These are phyloP conservation scores for Ameiurus melas DNA, from an alignment of 2,113 vertebrate species.

Conservation along the genomic window DNA sequence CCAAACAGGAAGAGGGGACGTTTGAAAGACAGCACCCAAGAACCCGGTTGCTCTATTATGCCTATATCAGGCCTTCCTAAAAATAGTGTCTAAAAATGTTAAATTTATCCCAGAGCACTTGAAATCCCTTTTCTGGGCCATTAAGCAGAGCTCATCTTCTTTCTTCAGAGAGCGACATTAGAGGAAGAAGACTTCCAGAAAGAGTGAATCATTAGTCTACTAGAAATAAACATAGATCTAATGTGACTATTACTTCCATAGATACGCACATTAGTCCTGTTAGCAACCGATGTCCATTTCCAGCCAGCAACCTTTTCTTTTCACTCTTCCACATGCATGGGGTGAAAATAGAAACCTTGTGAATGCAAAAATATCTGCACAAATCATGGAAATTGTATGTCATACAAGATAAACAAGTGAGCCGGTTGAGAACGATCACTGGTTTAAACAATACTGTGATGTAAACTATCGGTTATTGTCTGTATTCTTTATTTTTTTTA, in stretches of 20 bases:
- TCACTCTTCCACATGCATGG: constrained; percentile 22
- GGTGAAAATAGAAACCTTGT: constrained; percentile 24
- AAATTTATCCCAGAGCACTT: constrained; percentile 53
- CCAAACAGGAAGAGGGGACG: constrained; percentile 62
- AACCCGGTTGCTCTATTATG: constrained; percentile 13
- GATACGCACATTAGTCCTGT: constrained; percentile 24
- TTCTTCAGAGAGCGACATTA: constrained; percentile 37
- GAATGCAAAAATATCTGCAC: constrained; percentile 33
- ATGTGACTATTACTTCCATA: constrained; percentile 35
- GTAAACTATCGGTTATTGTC: constrained; percentile 33
- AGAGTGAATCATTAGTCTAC: constrained; percentile 15
- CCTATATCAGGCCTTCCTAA: constrained; percentile 44
- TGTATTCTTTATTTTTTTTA: constrained; percentile 5
- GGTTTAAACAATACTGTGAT: constrained; percentile 54
- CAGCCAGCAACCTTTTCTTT: constrained; percentile 19
- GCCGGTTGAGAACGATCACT: constrained; percentile 13
- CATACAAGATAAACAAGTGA: constrained; percentile 16
- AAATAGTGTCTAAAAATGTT: constrained; percentile 51
- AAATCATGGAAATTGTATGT: constrained; percentile 19
- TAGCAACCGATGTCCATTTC: constrained; percentile 19
- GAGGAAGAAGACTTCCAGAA: constrained; percentile 33
- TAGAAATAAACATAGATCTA: constrained; percentile 35
- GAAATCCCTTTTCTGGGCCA: constrained; percentile 56
- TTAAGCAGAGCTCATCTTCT: constrained; percentile 46
- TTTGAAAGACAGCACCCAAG: constrained; percentile 65